phyloP scores from a whole-genome alignment of 2,797 vertebrate species.

The Steatocranus sp. region DNA sequence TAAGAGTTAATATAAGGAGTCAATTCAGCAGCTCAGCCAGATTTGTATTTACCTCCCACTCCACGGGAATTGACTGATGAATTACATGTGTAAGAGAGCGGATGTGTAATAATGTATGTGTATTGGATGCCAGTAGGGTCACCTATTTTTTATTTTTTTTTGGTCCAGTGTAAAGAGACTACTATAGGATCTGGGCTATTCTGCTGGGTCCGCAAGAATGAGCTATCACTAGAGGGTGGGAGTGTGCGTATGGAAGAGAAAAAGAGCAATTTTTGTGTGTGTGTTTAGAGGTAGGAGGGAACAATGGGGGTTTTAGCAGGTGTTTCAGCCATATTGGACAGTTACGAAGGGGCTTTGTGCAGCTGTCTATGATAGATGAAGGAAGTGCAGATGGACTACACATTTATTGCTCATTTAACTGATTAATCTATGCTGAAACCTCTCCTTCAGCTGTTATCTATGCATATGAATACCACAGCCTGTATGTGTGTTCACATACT shows the following conservation, averaged over 20 bases:
- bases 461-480: background rate
- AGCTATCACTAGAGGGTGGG: background rate
- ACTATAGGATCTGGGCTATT: constrained; percentile 12
- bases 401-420: constrained; percentile 8
- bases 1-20: constrained; percentile 10
- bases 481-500: background rate
- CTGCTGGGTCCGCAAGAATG: constrained; percentile 56
- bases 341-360: constrained; percentile 17
- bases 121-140: constrained; percentile 32
- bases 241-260: background rate
- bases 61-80: constrained; percentile 6
- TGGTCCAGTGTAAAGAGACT: background rate
- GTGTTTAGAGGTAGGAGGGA: background rate
- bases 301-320: constrained; percentile 23
- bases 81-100: background rate
- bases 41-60: constrained; percentile 30
- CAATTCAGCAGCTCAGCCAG: constrained; percentile 28
- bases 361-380: constrained; percentile 19
- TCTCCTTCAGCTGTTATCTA: background rate
- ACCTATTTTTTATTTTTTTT: constrained; percentile 20
- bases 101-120: background rate
- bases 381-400: background rate
- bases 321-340: constrained; percentile 34
- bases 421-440: constrained; percentile 2
- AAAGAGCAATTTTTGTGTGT: background rate